phyloP scores from a whole-genome alignment of 2,888 invertebrate genomes.

The Brachypterus glaber region DNA sequence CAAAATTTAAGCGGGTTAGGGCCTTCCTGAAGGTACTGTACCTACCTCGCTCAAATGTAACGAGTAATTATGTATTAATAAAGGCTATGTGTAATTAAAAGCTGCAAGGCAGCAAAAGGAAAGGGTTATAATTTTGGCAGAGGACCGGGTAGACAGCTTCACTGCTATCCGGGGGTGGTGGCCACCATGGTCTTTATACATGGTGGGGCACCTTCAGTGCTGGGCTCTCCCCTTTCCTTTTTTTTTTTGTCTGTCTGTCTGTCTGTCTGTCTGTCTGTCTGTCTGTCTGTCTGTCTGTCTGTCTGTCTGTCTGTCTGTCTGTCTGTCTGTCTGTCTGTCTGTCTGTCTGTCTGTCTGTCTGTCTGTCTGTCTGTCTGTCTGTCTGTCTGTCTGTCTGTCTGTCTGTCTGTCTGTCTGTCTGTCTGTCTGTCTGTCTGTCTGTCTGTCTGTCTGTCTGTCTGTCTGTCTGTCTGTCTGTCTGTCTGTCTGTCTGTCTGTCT shows the following conservation, averaged over 20 bases:
- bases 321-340: constrained; percentile 1
- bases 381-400: constrained; percentile 1
- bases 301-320: constrained; percentile 1
- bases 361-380: constrained; percentile 1
- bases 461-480: constrained; percentile 1
- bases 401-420: constrained; percentile 1
- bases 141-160: too few species aligned
- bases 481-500: constrained; percentile 1
- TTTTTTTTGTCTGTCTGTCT: not conserved
- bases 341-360: constrained; percentile 1
- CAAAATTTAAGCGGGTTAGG: too few species aligned
- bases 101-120: too few species aligned
- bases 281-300: constrained; percentile 1
- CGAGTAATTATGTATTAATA: too few species aligned
- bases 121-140: too few species aligned
- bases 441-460: constrained; percentile 1
- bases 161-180: too few species aligned
- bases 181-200: too few species aligned
- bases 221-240: too few species aligned
- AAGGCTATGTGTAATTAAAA: too few species aligned
- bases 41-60: too few species aligned
- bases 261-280: constrained; percentile 1
- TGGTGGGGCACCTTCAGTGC: too few species aligned
- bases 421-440: constrained; percentile 1
- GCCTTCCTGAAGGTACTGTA: too few species aligned